phyloP scores from a whole-genome alignment of 2,797 vertebrate genomes.

The Huso huso region DNA sequence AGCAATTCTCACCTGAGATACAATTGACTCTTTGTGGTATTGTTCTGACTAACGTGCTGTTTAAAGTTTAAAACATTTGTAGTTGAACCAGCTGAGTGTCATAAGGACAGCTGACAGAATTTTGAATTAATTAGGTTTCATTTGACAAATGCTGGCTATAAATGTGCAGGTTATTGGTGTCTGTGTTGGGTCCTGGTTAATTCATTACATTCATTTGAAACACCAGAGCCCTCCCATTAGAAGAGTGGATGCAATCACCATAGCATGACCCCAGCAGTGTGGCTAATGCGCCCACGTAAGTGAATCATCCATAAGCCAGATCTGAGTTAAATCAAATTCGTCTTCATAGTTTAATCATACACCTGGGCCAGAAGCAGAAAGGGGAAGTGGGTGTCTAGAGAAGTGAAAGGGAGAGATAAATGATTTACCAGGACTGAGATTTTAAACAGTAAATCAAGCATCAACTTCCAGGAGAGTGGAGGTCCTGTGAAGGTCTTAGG shows the following conservation, averaged over 20 bases:
- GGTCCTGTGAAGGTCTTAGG: too few relatives aligned
- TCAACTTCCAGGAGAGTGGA: too few relatives aligned
- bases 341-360: slow-evolving; percentile 13
- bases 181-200: slow-evolving; percentile 34
- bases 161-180: slow-evolving; percentile 26
- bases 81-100: slow-evolving; percentile 21
- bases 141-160: slow-evolving; percentile 16
- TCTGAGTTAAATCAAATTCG: slow-evolving; percentile 3
- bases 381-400: slow-evolving; percentile 13
- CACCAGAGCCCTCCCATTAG: slow-evolving; percentile 27
- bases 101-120: slow-evolving; percentile 23
- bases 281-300: slow-evolving; percentile 37
- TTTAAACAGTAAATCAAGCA: slow-evolving; percentile 5
- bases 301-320: slow-evolving; percentile 36
- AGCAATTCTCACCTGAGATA: too few relatives aligned
- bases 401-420: slow-evolving; percentile 6
- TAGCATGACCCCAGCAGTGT: slow-evolving; percentile 23
- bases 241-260: slow-evolving; percentile 28
- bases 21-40: too few relatives aligned
- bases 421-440: slow-evolving; percentile 5
- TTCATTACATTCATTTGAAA: slow-evolving; percentile 30
- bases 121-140: slow-evolving; percentile 33
- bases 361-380: slow-evolving; percentile 3
- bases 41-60: too few relatives aligned
- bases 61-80: too few relatives aligned